Evolutionary conservation across 1,140 invertebrate species (phyloP).

Genomic region (Heterodera carotae): DNA sequence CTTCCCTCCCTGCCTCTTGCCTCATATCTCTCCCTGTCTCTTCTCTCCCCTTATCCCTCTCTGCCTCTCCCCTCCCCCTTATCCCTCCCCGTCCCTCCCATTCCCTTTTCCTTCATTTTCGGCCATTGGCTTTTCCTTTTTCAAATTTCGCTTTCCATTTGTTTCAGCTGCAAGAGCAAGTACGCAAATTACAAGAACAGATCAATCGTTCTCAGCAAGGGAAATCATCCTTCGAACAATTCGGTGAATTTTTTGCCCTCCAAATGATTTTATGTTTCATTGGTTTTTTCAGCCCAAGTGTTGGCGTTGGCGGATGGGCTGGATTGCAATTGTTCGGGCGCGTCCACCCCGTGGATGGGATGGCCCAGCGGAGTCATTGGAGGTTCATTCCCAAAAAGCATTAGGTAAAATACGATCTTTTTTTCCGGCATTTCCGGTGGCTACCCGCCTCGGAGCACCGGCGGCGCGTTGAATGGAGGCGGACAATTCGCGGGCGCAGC

Average conservation of each 20-base stretch:
- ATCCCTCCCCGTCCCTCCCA: neutral
- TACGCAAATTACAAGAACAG: constrained; percentile 49
- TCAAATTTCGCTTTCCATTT: no score
- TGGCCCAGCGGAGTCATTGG: constrained; percentile 13
- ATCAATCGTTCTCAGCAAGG: constrained; percentile 47
- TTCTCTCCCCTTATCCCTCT: no score
- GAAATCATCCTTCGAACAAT: constrained; percentile 49
- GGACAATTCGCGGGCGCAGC: neutral
- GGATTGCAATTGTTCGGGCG: constrained; percentile 52
- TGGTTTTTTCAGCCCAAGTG: constrained; percentile 52
- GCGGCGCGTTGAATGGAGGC: neutral
- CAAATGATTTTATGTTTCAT: constrained; percentile 25
- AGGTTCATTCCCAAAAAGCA: neutral
- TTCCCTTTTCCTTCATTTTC: no score
- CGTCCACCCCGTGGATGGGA: constrained; percentile 34
- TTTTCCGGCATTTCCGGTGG: neutral
- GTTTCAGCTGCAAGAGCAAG: constrained; percentile 47
- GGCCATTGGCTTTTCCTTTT: no score
- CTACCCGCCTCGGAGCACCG: neutral
- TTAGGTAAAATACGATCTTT: neutral
- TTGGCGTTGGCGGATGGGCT: constrained; percentile 47
- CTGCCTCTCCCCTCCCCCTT: no score
- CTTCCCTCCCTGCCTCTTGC: no score
- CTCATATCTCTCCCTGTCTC: no score
- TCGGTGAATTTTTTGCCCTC: constrained; percentile 32